phyloP scores from a whole-genome alignment of 2,797 vertebrate genomes.

The Anisognathus igniventris region DNA sequence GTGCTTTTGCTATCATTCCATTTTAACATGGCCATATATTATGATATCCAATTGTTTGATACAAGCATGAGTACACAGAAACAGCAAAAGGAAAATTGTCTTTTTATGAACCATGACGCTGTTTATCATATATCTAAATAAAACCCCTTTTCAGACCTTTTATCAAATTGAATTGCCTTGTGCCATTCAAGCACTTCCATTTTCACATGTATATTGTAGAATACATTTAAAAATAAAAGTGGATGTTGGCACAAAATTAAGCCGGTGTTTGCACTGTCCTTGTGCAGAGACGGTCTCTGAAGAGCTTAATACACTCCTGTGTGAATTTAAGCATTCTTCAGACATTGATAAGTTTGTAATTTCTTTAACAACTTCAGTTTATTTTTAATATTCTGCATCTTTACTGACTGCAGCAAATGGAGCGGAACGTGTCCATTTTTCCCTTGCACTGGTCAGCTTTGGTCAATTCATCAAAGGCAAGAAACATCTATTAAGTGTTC shows the following conservation, averaged over 20 bases:
- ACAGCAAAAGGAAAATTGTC: background rate
- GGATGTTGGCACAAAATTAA: background rate
- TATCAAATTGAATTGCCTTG: background rate
- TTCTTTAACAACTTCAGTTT: background rate
- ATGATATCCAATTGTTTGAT: background rate
- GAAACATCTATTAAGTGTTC: background rate
- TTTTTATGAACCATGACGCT: background rate
- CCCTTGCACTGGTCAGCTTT: background rate
- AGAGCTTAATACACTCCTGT: background rate
- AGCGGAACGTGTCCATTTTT: background rate
- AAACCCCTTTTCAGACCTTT: background rate
- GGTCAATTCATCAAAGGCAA: constrained; percentile 1
- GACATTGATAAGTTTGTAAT: background rate
- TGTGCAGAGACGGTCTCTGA: background rate
- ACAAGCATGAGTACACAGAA: background rate
- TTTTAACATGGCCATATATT: background rate
- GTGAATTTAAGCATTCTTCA: background rate
- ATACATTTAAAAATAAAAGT: background rate
- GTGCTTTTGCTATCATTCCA: background rate
- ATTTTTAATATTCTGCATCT: background rate
- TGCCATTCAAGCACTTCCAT: background rate
- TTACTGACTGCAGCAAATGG: background rate
- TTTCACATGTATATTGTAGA: background rate
- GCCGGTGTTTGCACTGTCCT: background rate
- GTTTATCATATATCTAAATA: background rate